phyloP scores from a whole-genome alignment of 2,888 invertebrate genomes.

The Onthophagus sagittarius region DNA sequence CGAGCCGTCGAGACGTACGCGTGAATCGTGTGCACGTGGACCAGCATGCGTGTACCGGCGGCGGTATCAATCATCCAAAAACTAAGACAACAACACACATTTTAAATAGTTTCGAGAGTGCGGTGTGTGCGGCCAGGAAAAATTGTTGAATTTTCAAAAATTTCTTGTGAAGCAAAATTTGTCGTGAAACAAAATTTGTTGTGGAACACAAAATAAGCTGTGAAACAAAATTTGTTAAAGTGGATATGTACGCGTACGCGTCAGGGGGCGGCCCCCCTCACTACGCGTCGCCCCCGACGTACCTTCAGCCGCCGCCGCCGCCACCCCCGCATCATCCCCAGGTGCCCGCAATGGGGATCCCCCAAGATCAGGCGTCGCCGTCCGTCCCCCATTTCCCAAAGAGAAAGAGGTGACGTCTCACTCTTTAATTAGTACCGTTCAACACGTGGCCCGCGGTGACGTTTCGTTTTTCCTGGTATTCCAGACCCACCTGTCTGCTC shows the following conservation, averaged over 20 bases:
- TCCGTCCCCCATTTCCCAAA: constrained; percentile 49
- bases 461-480: background rate
- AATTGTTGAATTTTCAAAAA: no score
- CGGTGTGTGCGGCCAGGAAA: background rate
- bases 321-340: constrained; percentile 43
- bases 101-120: background rate
- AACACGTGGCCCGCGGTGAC: background rate
- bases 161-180: no score
- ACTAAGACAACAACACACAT: no score
- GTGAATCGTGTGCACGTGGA: background rate
- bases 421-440: background rate
- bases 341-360: constrained; percentile 35
- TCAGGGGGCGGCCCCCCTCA: constrained; percentile 50
- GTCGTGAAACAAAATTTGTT: no score
- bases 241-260: constrained; percentile 52
- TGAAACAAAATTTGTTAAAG: no score
- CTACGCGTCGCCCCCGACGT: constrained; percentile 49
- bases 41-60: background rate
- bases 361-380: constrained; percentile 38
- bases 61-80: background rate
- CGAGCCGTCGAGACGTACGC: background rate
- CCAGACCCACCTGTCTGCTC: background rate
- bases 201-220: no score
- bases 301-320: constrained; percentile 46
- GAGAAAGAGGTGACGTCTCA: constrained; percentile 45